Evolutionary conservation across 2,797 vertebrate genomes (phyloP), one percentile per base, ranked within the genome.

Genomic region (Fundulus diaphanus): DNA sequence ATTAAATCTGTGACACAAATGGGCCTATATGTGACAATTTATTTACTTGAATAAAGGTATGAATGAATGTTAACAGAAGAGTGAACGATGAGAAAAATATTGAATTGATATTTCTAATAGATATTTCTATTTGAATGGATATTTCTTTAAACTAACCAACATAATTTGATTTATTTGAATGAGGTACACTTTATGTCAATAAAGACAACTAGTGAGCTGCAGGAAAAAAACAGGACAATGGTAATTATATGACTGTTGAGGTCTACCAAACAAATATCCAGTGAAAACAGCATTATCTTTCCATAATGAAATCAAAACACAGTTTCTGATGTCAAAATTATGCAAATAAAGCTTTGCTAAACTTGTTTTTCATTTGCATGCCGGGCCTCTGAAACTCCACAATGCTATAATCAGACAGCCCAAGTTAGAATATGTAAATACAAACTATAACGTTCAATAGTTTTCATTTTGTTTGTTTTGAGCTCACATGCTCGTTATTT

Each of bases 281-380:
- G 61, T 83, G 79, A 80, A 88, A 84, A 88, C 84, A 90, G 80
- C 81, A 84, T 82, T 49, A 72, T 73, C 52, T 83, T 90, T 85
- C 82, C 79, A 84, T 49, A 31, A 70, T 72, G 75, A 88, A 87
- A 90, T 88, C 81, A 86, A 86, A 88, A 82, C 86, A 87, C 70
- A 70, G 83, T 82, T 90, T 90, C 83, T 90, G 73, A 88, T 90
- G 86, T 93, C 84, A 87, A 56, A 79, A 18, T 6, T 49, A 94
- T 93, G 90, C 90, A 94, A 94, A 94, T 91, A 46, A 49, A 24
- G 76, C 59, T 72, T 70, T 66, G 82, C 76, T 80, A 78, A 90
- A 86, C 33, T 68, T 83, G 79, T 83, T 76, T 44, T 0, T 75
- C 6, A 82, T 92, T 90, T 92, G 90, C 89, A 89, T 90, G 73